Evolutionary conservation across 1,140 invertebrate genomes (phyloP), one percentile per base, ranked within the genome.

Genomic region (Choristoneura fumiferana): DNA sequence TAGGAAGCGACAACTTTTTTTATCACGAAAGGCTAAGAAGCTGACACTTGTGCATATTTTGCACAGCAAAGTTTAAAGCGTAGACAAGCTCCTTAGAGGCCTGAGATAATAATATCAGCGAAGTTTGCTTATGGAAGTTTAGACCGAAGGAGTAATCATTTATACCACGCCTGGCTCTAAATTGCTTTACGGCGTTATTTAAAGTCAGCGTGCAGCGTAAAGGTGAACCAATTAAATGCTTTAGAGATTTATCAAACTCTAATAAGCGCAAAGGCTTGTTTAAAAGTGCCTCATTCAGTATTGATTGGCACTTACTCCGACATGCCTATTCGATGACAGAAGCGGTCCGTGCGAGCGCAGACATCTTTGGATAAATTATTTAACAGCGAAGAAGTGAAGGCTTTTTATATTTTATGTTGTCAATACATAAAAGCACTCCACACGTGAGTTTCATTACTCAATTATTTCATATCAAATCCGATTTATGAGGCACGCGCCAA

Each of bases 321-420:
- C 13, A 15, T 17, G 9, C 40, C 8, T 14, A 15, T 17, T 8
- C 13, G 14, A 15, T 10, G 40, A 43, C 9, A 22, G 8, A 43
- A 43, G 40, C 8, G 13, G 40, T 59, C 66, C 62, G 60, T 71
- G 69, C 55, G 62, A 74, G 69, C 69, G 76, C 76, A 63, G 68
- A 71, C 14, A 13, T 40, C 38, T 12, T 40, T 40, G 1, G 57
- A 71, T 82, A 82, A 84, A 82, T 81, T 80, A 82, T 82, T 82
- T 76, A 81, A 61, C 59, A 61, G 66, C 65, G 63, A 60, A 68
- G 54, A 76, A 65, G 35, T 37, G n/a, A 37, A 37, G 35, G 1
- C 12, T 8, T 10, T 9, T 43, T 69, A 73, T 56, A 76, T 73
- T 76, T 72, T 63, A 73, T 71, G 73, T 77, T 74, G 67, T 69